phyloP scores from a whole-genome alignment of 1,140 invertebrate genomes.

The Xylocopa sonorina region DNA sequence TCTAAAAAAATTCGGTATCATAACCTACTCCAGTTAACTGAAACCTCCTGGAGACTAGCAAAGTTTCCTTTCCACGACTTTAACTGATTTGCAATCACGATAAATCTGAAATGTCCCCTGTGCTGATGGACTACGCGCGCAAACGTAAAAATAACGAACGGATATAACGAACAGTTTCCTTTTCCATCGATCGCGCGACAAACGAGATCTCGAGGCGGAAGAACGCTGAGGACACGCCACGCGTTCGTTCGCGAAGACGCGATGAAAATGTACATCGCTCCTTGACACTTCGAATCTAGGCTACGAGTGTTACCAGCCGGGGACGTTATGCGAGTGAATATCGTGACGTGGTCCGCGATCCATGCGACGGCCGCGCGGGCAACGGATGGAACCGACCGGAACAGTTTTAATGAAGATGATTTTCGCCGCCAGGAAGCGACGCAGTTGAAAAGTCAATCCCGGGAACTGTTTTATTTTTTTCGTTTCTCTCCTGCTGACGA shows the following conservation, averaged over 20 bases:
- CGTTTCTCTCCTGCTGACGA: background rate
- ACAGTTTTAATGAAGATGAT: conserved; percentile 71
- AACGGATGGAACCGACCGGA: conserved; percentile 74
- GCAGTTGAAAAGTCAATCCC: conserved; percentile 41
- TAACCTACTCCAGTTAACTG: no score
- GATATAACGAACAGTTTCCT: no score
- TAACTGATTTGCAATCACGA: no score
- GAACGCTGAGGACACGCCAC: background rate
- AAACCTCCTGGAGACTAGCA: no score
- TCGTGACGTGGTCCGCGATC: conserved; percentile 72
- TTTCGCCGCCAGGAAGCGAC: conserved; percentile 63
- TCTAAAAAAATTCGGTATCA: no score
- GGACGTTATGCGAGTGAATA: conserved; percentile 46
- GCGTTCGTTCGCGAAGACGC: background rate
- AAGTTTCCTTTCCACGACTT: no score
- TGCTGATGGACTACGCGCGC: no score
- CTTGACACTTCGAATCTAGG: conserved; percentile 62
- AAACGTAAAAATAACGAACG: background rate
- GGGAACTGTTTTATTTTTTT: conserved; percentile 15
- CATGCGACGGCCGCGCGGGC: conserved; percentile 75
- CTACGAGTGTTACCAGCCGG: conserved; percentile 63
- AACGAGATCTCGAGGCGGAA: background rate
- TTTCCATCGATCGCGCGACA: background rate
- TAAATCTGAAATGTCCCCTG: no score
- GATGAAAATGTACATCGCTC: conserved; percentile 27